Conservation (phyloP, 2,888 invertebrate species). For the Tenthredo livida region DNA sequence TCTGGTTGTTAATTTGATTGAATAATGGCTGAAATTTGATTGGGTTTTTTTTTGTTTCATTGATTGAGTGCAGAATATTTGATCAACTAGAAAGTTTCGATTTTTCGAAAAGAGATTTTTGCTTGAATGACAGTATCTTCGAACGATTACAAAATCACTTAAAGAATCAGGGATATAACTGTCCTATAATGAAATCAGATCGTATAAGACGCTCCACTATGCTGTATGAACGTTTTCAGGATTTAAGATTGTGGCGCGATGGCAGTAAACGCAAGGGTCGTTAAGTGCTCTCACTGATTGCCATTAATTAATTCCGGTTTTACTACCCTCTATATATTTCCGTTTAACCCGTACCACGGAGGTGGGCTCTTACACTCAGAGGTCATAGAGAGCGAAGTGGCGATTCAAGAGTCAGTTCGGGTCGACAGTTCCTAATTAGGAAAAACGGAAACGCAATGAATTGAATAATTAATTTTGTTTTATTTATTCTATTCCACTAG, state of each 20-base stretch:
- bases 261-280: slow-evolving; percentile 56
- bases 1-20: background rate
- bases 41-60: background rate
- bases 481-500: background rate
- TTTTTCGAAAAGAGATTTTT: background rate
- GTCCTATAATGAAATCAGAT: slow-evolving; percentile 30
- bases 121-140: background rate
- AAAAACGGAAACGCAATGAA: slow-evolving; percentile 34
- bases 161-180: background rate
- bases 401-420: slow-evolving; percentile 24
- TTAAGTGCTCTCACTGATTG: slow-evolving; percentile 60
- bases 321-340: slow-evolving; percentile 59
- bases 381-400: slow-evolving; percentile 36
- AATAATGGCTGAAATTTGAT: slow-evolving; percentile 24
- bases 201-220: slow-evolving; percentile 31
- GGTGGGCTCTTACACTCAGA: slow-evolving; percentile 23
- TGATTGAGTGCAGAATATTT: background rate
- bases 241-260: slow-evolving; percentile 48
- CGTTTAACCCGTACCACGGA: slow-evolving; percentile 53
- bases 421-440: slow-evolving; percentile 28
- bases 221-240: background rate
- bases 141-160: background rate
- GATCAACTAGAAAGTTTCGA: background rate
- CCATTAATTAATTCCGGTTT: slow-evolving; percentile 64
- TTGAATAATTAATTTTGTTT: slow-evolving; percentile 2